Conservation (phyloP, 2,113 vertebrate genomes). For the Ranitomeya imitator region DNA sequence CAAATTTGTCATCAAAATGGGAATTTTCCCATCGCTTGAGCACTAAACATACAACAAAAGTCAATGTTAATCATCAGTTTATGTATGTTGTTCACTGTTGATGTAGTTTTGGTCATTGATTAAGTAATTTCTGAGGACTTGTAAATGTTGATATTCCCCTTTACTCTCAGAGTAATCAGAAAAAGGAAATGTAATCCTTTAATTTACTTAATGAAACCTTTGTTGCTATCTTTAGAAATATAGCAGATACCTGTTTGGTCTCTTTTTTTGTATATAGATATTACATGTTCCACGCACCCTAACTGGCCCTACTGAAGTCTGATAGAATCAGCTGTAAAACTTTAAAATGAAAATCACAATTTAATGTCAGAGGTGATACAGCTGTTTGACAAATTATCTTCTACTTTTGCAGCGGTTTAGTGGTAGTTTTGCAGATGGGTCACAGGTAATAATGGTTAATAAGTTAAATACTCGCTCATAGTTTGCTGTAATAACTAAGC, state of each 20-base stretch:
- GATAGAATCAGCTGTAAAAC: neutral
- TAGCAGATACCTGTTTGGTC: neutral
- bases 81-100: too few species aligned
- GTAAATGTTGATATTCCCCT: too few species aligned
- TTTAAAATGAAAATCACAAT: neutral
- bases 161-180: too few species aligned
- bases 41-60: too few species aligned
- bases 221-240: neutral
- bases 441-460: neutral
- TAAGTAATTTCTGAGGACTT: too few species aligned
- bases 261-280: neutral
- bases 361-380: neutral
- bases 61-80: too few species aligned
- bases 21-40: too few species aligned
- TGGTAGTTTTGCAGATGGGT: neutral
- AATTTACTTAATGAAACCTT: neutral
- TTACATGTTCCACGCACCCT: neutral
- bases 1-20: too few species aligned
- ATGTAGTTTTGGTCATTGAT: too few species aligned
- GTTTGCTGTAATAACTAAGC: neutral
- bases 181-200: too few species aligned
- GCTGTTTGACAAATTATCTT: neutral
- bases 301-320: neutral
- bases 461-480: neutral
- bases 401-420: neutral